Evolutionary conservation across 2,113 vertebrate genomes (phyloP).

Genomic region (Varanus salvator): DNA sequence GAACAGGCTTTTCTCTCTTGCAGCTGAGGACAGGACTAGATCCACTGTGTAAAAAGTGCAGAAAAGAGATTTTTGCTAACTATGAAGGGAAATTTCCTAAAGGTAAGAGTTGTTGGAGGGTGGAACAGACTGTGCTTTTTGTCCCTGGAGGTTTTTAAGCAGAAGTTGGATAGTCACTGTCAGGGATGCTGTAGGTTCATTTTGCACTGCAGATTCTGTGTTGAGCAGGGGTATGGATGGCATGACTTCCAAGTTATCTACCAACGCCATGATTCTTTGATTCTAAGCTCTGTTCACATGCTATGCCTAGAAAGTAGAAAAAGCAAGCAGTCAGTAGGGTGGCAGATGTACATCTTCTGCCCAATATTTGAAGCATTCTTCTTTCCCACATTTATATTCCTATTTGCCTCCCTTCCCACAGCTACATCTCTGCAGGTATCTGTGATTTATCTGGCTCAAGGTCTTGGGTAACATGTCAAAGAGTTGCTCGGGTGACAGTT

Average conservation of each 20-base stretch:
- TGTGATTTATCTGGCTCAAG: not conserved
- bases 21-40: too few species aligned
- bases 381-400: not conserved
- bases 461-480: not conserved
- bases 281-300: not conserved
- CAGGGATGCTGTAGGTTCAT: not conserved
- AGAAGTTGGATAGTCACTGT: not conserved
- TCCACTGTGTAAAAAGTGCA: too few species aligned
- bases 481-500: not conserved
- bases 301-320: not conserved
- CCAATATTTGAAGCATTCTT: not conserved
- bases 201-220: not conserved
- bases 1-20: too few species aligned
- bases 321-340: too few species aligned
- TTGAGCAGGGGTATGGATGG: not conserved
- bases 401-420: not conserved
- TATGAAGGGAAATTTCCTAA: not conserved
- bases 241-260: too few species aligned
- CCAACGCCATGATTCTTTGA: too few species aligned
- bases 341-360: not conserved
- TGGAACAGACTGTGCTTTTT: not conserved
- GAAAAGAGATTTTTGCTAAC: too few species aligned
- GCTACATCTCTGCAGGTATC: too few species aligned
- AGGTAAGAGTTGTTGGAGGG: not conserved
- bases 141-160: not conserved